A percentile compares a stretch with the other conserved stretches of the same genome.
These are phyloP conservation scores for Chironomus riparius DNA, from an alignment of 2,888 invertebrate species.

Conservation along the genomic window DNA sequence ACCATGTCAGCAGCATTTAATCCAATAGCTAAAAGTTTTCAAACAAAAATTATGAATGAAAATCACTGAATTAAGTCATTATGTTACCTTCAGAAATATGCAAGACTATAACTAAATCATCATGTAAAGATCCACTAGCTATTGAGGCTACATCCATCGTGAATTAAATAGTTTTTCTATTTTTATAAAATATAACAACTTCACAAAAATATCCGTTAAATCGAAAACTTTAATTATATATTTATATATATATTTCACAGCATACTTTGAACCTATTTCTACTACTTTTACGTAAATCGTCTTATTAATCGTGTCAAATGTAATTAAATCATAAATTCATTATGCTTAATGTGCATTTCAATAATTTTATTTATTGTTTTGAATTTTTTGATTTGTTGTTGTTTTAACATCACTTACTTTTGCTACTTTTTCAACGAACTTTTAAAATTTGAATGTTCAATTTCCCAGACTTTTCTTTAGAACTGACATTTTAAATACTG, in stretches of 20 bases:
- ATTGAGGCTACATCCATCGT: constrained; percentile 1
- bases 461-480: no score
- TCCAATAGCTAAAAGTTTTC: constrained; percentile 45
- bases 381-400: no score
- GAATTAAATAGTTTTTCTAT: neutral
- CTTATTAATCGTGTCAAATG: neutral
- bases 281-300: neutral
- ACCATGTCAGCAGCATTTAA: constrained; percentile 49
- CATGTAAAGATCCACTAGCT: constrained; percentile 28
- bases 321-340: neutral
- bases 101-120: constrained; percentile 36
- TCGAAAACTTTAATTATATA: neutral
- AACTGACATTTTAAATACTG: neutral
- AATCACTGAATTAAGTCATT: neutral
- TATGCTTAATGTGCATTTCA: neutral
- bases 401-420: no score
- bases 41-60: neutral
- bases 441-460: no score
- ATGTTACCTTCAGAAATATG: constrained; percentile 37
- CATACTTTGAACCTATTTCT: neutral
- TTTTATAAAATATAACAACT: neutral
- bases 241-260: neutral
- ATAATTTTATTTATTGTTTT: neutral
- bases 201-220: neutral
- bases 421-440: no score